Base-by-base conservation (phyloP, 2,113 vertebrate species). In the Rhinolophus sinicus region DNA sequence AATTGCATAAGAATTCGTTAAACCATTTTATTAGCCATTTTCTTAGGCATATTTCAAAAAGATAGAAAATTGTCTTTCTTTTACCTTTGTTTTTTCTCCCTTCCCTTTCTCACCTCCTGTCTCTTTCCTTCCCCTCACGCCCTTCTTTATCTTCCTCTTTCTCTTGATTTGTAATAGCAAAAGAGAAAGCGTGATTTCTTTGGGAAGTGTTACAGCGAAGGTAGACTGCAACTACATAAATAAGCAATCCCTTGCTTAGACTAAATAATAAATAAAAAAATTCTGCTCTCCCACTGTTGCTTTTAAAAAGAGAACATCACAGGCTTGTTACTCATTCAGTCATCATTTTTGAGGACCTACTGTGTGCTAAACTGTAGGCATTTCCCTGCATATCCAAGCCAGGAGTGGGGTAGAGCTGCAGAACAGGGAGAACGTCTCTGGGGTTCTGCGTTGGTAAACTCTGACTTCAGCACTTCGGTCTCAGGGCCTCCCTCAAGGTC, bases 1-100 rank as follows among this genome's bases (percentile, higher is more conserved):
- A 93, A 97, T 70, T 91, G 69, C 76, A 52, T 84, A 95, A 90
- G 62, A 93, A 96, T 77, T 88, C 44, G 67, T 81, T 70, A 85
- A 84, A 75, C 26, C 69, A 73, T 73, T 67, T 75, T 77, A 38
- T 82, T 56, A 82, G 73, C 87, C 24, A 54, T 88, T 95, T 93
- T 90, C 78, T 95, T 56, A 89, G 26, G 16, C 6, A 7, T 89
- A 81, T 93, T 85, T 92, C 60, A 86, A 50, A 88, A 50, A 76
- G 22, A 8, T 22, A 50, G 60, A n/a, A n/a, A 83, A 38, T 50
- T 8, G 1, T 22, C 19, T 85, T 81, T 35, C 30, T 72, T 82
- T n/a, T n/a, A 22, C 56, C n/a, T 88, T 70, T 28, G 13, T 92
- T n/a, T 16, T 47, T 58, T 81, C 44, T 70, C 70, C 14, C 56